These are phyloP conservation scores for Bothrops jararaca DNA, from an alignment of 2,113 vertebrate genomes.

Conservation along the genomic window DNA sequence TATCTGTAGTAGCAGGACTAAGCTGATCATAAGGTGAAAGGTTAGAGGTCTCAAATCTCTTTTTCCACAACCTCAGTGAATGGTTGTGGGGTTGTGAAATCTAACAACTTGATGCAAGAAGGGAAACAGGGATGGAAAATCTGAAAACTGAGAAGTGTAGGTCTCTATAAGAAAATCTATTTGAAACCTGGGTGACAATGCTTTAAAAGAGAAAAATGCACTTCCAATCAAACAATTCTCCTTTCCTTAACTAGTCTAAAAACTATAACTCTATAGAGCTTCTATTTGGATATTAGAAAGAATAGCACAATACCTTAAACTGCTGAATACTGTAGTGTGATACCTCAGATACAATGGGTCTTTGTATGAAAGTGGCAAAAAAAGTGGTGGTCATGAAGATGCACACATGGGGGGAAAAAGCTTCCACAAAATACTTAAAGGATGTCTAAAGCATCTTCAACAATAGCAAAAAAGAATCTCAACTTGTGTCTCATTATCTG, in stretches of 20 bases:
- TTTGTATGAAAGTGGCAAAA: neutral
- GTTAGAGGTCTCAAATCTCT: neutral
- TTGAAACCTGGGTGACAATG: neutral
- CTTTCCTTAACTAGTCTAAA: neutral
- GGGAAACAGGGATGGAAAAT: neutral
- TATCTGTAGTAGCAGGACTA: neutral
- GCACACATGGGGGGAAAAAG: neutral
- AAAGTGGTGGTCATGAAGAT: neutral
- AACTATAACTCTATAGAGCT: neutral
- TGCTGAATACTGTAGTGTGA: neutral
- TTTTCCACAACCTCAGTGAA: neutral
- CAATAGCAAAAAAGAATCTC: neutral
- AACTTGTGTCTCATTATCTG: neutral
- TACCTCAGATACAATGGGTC: neutral
- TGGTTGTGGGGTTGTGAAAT: neutral
- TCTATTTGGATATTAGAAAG: neutral
- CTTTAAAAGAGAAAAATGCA: neutral
- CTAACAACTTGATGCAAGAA: neutral
- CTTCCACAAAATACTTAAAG: neutral
- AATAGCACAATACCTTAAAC: neutral
- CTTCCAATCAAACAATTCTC: neutral
- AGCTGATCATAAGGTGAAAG: neutral
- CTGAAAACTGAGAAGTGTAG: neutral
- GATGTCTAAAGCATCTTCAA: neutral
- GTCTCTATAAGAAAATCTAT: neutral